Evolutionary conservation across 2,113 vertebrate genomes (phyloP), one percentile per base, ranked within the genome.

Genomic region (Archocentrus centrarchus): DNA sequence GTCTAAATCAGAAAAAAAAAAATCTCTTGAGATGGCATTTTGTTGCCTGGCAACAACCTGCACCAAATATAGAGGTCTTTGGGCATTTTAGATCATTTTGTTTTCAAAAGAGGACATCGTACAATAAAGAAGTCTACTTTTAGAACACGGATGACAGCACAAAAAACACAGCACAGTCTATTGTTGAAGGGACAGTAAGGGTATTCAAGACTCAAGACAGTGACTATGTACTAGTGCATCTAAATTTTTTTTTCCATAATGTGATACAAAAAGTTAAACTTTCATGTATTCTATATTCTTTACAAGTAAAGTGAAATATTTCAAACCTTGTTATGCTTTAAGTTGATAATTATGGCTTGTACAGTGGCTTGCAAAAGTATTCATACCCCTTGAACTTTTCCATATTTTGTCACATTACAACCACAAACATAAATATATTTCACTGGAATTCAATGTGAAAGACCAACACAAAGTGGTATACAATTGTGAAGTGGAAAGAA

Each of bases 61-160:
- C 53, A 73, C 68, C 47, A 35, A 73, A 73, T 73, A 55, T 73
- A 73, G 68, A 73, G 47, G 20, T 57, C 55, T 57, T 57, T 57
- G 20, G 20, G 17, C 47, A 55, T 73, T 73, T 73, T 55, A 55
- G 68, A 73, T 73, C 32, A 73, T 73, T 73, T 55, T 73, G 18
- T 55, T 73, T 73, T 73, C 68, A 73, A 73, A 55, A 35, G 27
- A 73, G 47, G 68, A 73, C 68, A 55, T 73, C 27, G 27, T 73
- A 55, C 68, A 73, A 73, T 55, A 73, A 55, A 73, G 68, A 73
- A 73, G 47, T 73, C 68, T 73, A 55, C 68, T 35, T 73, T 73
- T 73, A 73, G 68, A 73, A 73, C 47, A 55, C 27, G 18, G 1
- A 35, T 73, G 68, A 73, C 44, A 73, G 47, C 68, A 35, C 27